phyloP scores from a whole-genome alignment of 2,888 invertebrate species.

The Volucella bombylans region DNA sequence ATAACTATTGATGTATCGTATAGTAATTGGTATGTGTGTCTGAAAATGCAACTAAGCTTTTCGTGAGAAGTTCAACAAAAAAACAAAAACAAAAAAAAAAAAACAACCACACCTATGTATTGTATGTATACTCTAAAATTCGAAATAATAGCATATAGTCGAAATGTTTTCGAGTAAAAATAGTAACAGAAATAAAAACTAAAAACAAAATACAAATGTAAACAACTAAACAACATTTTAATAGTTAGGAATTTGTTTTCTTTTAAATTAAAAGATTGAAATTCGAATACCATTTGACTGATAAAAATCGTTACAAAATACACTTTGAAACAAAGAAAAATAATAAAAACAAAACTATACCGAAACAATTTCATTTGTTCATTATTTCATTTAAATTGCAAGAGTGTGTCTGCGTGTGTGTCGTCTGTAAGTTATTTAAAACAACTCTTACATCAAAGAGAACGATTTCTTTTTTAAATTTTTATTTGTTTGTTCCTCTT shows the following conservation, averaged over 20 bases:
- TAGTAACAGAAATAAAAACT: background rate
- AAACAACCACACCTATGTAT: constrained; percentile 9
- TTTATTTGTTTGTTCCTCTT: background rate
- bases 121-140: constrained; percentile 3
- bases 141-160: constrained; percentile 16
- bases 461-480: constrained; percentile 22
- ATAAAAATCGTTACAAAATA: constrained; percentile 21
- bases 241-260: constrained; percentile 47
- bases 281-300: constrained; percentile 39
- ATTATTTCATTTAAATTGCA: constrained; percentile 38
- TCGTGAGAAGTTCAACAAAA: constrained; percentile 30
- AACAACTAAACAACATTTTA: background rate
- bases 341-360: background rate
- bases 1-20: constrained; percentile 63
- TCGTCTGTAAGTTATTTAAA: constrained; percentile 52
- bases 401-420: constrained; percentile 43
- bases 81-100: too few species aligned
- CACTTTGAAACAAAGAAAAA: background rate
- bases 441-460: constrained; percentile 21
- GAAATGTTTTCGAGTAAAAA: constrained; percentile 13
- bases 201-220: constrained; percentile 12
- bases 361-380: constrained; percentile 17
- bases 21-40: constrained; percentile 50
- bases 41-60: constrained; percentile 37
- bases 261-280: constrained; percentile 38